phyloP scores from a whole-genome alignment of 2,888 invertebrate species.

The Agonopterix subpropinquella region DNA sequence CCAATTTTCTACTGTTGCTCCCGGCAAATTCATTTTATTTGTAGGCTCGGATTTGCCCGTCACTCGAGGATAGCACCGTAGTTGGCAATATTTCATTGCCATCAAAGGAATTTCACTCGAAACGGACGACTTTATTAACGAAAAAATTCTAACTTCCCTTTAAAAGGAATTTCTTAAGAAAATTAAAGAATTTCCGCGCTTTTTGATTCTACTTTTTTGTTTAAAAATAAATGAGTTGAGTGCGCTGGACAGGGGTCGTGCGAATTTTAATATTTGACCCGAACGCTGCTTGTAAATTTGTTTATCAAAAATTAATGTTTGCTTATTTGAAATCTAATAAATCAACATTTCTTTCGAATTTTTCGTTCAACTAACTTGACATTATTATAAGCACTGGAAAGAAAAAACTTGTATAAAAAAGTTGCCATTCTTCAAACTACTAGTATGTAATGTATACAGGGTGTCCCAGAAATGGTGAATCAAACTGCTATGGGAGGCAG shows the following conservation, averaged over 20 bases:
- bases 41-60: conserved; percentile 56
- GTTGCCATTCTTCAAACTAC: too few species aligned
- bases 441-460: too few species aligned
- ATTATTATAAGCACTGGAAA: too few species aligned
- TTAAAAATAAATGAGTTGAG: conserved; percentile 41
- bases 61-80: conserved; percentile 21
- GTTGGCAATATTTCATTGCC: conserved; percentile 64
- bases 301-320: conserved; percentile 35
- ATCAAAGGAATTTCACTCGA: conserved; percentile 58
- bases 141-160: conserved; percentile 53
- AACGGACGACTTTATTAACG: conserved; percentile 56
- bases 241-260: conserved; percentile 22
- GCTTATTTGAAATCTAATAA: not conserved
- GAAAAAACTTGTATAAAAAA: too few species aligned
- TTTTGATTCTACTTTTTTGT: conserved; percentile 45
- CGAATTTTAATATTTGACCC: conserved; percentile 39
- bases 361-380: too few species aligned
- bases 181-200: conserved; percentile 57
- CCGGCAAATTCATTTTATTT: conserved; percentile 71
- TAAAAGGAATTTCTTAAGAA: conserved; percentile 54
- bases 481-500: too few species aligned
- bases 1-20: conserved; percentile 75
- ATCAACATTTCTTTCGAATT: too few species aligned
- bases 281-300: conserved; percentile 28
- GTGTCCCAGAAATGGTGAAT: too few species aligned